Evolutionary conservation across 2,888 invertebrate species (phyloP).

Genomic region (Monochamus alternatus): DNA sequence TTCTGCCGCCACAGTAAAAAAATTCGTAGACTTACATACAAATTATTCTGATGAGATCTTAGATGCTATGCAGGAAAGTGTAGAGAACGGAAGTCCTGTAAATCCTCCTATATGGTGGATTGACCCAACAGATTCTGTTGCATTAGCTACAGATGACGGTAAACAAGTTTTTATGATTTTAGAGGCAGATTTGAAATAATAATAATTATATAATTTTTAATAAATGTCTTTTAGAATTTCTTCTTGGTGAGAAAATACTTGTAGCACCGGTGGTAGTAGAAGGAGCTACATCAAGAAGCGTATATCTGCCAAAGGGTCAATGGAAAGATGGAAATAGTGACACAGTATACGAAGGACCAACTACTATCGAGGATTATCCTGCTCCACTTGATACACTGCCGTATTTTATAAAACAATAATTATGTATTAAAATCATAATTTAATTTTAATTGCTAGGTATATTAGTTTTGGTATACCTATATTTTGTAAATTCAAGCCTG

Average conservation of each 20-base stretch:
- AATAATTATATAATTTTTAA: background rate
- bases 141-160: constrained; percentile 76
- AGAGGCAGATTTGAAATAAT: too few relatives aligned
- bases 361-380: constrained; percentile 76
- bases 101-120: constrained; percentile 92
- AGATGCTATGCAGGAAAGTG: constrained; percentile 76
- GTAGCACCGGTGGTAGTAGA: constrained; percentile 84
- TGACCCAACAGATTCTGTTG: constrained; percentile 78
- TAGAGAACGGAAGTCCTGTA: constrained; percentile 79
- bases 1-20: constrained; percentile 77
- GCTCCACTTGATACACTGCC: constrained; percentile 82
- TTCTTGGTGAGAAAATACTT: constrained; percentile 84
- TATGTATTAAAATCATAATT: background rate
- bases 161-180: constrained; percentile 41
- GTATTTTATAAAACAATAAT: constrained; percentile 72
- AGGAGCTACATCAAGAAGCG: constrained; percentile 76
- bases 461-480: too few relatives aligned
- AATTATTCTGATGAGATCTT: constrained; percentile 76
- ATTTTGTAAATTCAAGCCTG: too few relatives aligned
- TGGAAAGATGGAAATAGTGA: constrained; percentile 80
- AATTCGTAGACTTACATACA: constrained; percentile 79
- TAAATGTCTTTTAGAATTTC: constrained; percentile 76
- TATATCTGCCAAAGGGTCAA: constrained; percentile 83
- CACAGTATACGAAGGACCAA: constrained; percentile 73
- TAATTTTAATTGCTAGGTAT: too few relatives aligned